These are phyloP conservation scores for Dolichoris vasculosae DNA, from an alignment of 1,140 invertebrate genomes.

Conservation along the genomic window DNA sequence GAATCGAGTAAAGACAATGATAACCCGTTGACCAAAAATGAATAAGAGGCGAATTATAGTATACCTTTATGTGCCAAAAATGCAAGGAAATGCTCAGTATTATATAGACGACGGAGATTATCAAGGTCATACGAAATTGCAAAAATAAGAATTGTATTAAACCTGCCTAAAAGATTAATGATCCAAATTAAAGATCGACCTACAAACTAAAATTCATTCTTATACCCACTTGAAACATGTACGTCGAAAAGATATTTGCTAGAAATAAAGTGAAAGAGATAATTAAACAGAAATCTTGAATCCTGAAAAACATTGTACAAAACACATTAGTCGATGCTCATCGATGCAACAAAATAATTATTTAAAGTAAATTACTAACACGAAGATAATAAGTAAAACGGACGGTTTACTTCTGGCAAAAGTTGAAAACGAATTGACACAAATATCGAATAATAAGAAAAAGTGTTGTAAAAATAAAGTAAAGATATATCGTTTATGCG, in stretches of 20 bases:
- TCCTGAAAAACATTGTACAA: slow-evolving; percentile 72
- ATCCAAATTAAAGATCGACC: slow-evolving; percentile 27
- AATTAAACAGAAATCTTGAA: slow-evolving; percentile 82
- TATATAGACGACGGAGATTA: slow-evolving; percentile 77
- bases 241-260: slow-evolving; percentile 82
- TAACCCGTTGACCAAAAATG: slow-evolving; percentile 76
- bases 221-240: slow-evolving; percentile 81
- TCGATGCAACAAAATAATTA: neutral
- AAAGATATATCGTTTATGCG: slow-evolving; percentile 64
- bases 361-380: slow-evolving; percentile 63
- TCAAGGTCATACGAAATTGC: slow-evolving; percentile 77
- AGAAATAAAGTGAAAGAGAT: slow-evolving; percentile 79
- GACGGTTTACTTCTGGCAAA: slow-evolving; percentile 65
- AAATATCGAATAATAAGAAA: slow-evolving; percentile 68
- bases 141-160: slow-evolving; percentile 80
- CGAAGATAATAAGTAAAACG: slow-evolving; percentile 68
- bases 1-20: slow-evolving; percentile 76
- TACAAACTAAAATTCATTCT: neutral
- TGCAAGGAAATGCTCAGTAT: slow-evolving; percentile 76
- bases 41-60: slow-evolving; percentile 74
- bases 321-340: neutral
- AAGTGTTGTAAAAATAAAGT: slow-evolving; percentile 67
- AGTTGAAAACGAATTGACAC: slow-evolving; percentile 68
- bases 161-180: slow-evolving; percentile 74
- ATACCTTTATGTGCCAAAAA: slow-evolving; percentile 76